Percentiles rank a stretch among this genome's conserved stretches.
Evolutionary conservation across 1,140 invertebrate genomes (phyloP).

Genomic region (Megalopta genalis): DNA sequence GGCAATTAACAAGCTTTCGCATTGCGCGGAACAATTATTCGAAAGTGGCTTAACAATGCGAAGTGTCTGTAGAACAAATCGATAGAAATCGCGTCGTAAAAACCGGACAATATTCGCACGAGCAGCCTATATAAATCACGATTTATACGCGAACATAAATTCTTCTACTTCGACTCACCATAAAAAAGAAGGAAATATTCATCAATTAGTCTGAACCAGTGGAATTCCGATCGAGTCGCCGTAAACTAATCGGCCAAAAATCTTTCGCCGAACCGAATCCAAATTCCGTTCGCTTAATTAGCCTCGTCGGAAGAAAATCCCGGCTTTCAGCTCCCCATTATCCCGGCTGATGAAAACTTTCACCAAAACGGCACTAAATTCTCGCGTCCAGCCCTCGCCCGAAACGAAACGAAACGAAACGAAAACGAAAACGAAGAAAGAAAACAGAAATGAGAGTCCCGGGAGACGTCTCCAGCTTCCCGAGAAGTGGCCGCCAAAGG

Average conservation of each 20-base stretch:
- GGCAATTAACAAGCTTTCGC: too few relatives aligned
- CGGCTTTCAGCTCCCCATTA: background rate
- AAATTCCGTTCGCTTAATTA: background rate
- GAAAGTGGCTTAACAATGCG: too few relatives aligned
- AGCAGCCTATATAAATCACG: background rate
- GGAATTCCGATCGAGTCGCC: background rate
- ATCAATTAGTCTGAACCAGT: background rate
- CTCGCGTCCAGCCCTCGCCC: background rate
- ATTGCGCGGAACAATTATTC: too few relatives aligned
- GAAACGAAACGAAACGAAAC: background rate
- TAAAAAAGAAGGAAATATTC: background rate
- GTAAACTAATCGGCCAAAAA: background rate
- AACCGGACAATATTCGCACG: too few relatives aligned
- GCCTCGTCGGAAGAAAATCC: background rate
- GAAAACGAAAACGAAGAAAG: background rate
- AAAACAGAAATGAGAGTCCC: background rate
- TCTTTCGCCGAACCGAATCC: background rate
- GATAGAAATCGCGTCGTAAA: too few relatives aligned
- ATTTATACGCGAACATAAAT: background rate
- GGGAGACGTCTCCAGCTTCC: background rate
- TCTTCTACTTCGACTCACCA: too few relatives aligned
- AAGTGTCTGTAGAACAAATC: too few relatives aligned
- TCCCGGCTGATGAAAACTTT: background rate
- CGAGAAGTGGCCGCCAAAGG: too few relatives aligned
- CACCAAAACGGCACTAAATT: conserved; percentile 1